Percentiles rank a stretch among this genome's conserved stretches.
These are phyloP conservation scores for Arion vulgaris DNA, from an alignment of 1,140 invertebrate species.

Conservation along the genomic window DNA sequence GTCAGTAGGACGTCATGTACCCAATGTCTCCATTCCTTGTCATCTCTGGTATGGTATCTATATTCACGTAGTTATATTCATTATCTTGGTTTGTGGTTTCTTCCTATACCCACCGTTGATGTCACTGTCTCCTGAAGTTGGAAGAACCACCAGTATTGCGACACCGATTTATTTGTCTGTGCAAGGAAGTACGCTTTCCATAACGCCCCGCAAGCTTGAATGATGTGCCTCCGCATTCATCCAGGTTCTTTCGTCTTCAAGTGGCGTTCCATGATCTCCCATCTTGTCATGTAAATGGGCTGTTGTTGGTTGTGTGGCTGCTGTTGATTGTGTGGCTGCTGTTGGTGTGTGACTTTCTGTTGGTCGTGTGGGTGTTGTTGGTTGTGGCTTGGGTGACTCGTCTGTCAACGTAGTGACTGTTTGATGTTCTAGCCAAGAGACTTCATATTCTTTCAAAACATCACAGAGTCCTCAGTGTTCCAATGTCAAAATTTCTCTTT, in stretches of 20 bases:
- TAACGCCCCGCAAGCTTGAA: neutral
- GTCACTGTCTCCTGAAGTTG: no score
- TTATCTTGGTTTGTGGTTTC: no score
- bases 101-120: no score
- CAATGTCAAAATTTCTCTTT: neutral
- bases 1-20: no score
- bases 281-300: neutral
- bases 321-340: no score
- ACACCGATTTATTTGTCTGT: neutral
- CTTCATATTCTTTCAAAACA: neutral
- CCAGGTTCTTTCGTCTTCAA: neutral
- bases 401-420: neutral
- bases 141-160: neutral
- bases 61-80: no score
- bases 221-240: neutral
- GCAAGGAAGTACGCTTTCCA: conserved; percentile 17
- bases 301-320: neutral
- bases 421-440: neutral
- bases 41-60: no score
- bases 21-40: no score
- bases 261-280: neutral
- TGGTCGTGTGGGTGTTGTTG: no score
- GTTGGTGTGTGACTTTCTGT: no score
- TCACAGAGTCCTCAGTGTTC: neutral
- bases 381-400: no score